Evolutionary conservation across 2,113 vertebrate genomes (phyloP).

Genomic region (Rostratula benghalensis): DNA sequence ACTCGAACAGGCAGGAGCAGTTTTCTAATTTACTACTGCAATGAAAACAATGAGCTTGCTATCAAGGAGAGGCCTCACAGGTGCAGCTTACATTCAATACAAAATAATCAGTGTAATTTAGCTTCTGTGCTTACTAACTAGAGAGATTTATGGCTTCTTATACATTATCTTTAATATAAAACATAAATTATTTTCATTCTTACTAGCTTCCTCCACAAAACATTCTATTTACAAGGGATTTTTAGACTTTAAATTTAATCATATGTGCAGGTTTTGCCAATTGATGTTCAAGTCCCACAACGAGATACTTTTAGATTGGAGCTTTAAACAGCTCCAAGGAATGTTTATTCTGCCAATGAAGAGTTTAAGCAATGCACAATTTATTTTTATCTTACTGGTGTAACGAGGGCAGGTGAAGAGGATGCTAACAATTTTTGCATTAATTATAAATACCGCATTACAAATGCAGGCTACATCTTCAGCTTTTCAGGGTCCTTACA

Average conservation of each 20-base stretch:
- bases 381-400: slow-evolving; percentile 35
- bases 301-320: neutral
- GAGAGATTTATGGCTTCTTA: neutral
- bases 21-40: neutral
- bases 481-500: neutral
- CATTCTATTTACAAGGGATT: neutral
- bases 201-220: neutral
- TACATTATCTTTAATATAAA: neutral
- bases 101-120: neutral
- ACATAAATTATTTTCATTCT: neutral
- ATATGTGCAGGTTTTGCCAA: neutral
- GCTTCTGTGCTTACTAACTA: neutral
- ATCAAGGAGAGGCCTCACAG: neutral
- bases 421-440: neutral
- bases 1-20: neutral
- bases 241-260: slow-evolving; percentile 33
- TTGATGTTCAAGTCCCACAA: neutral
- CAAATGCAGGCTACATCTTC: neutral
- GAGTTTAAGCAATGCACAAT: slow-evolving; percentile 1
- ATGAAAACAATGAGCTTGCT: neutral
- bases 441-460: slow-evolving; percentile 12
- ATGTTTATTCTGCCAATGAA: slow-evolving; percentile 23
- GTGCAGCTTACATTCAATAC: neutral
- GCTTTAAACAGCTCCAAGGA: slow-evolving; percentile 14
- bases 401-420: slow-evolving; percentile 22